These are phyloP conservation scores for Melinaea marsaeus DNA, from an alignment of 2,888 invertebrate species.

Conservation along the genomic window DNA sequence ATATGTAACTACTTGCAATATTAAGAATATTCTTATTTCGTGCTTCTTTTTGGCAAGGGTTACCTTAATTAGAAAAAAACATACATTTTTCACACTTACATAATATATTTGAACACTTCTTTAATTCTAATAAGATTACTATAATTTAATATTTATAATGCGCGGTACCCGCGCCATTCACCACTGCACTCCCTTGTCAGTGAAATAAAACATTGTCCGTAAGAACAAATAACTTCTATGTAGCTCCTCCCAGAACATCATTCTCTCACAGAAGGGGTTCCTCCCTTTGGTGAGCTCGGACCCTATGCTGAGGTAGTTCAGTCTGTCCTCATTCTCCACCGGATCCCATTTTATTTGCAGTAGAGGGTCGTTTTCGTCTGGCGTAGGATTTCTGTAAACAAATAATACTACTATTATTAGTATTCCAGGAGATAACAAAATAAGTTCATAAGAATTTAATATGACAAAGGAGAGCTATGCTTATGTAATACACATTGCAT, in stretches of 20 bases:
- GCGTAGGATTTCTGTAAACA: constrained; percentile 66
- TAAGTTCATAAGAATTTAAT: too few species aligned
- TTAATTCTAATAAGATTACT: too few species aligned
- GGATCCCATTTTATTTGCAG: constrained; percentile 67
- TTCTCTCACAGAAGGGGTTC: constrained; percentile 65
- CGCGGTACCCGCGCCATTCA: too few species aligned
- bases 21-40: too few species aligned
- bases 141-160: too few species aligned
- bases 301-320: constrained; percentile 66
- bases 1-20: too few species aligned
- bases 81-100: too few species aligned
- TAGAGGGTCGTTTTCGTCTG: constrained; percentile 56
- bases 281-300: constrained; percentile 64
- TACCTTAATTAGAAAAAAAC: too few species aligned
- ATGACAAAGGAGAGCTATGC: too few species aligned
- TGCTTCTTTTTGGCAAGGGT: too few species aligned
- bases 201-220: constrained; percentile 55
- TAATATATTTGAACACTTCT: too few species aligned
- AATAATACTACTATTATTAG: neutral
- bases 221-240: constrained; percentile 55
- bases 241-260: constrained; percentile 68
- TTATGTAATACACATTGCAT: neutral
- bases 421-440: too few species aligned
- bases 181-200: constrained; percentile 52
- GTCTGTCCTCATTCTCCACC: constrained; percentile 53